These are phyloP conservation scores for Peromyscus californicus DNA, from an alignment of 2,113 vertebrate species.

Conservation along the genomic window DNA sequence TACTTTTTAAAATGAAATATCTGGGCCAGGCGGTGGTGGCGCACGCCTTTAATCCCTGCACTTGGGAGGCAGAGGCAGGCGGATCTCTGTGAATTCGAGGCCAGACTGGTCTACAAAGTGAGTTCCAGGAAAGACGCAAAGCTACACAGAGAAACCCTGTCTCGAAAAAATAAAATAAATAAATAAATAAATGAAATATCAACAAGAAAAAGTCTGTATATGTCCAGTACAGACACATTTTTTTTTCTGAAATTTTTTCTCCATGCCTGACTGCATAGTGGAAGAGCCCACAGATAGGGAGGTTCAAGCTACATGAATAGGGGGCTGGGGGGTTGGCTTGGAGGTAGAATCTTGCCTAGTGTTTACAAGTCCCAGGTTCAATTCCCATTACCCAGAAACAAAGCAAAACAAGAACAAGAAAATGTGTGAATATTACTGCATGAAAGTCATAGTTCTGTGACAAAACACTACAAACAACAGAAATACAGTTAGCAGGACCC, in stretches of 20 bases:
- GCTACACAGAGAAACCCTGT: no score
- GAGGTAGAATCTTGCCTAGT: not conserved
- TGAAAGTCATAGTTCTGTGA: not conserved
- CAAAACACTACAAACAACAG: not conserved
- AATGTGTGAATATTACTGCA: not conserved
- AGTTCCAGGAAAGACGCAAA: no score
- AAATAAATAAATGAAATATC: not conserved
- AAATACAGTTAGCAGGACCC: not conserved
- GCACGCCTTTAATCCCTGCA: no score
- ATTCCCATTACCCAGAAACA: not conserved
- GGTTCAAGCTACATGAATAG: not conserved
- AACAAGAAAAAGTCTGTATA: not conserved
- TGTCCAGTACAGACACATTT: not conserved
- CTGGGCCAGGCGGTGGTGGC: no score
- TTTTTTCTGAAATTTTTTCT: not conserved
- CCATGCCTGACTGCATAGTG: not conserved
- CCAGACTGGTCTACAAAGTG: no score
- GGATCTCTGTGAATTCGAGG: no score
- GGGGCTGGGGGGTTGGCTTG: not conserved
- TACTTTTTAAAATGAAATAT: not conserved
- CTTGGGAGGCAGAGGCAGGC: no score
- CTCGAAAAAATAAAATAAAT: not conserved
- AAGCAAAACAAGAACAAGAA: not conserved
- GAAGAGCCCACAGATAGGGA: not conserved
- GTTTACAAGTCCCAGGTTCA: not conserved